Evolutionary conservation across 2,888 invertebrate species (phyloP), one percentile per base, ranked within the genome.

Genomic region (Caenorhabditis drosophilae): DNA sequence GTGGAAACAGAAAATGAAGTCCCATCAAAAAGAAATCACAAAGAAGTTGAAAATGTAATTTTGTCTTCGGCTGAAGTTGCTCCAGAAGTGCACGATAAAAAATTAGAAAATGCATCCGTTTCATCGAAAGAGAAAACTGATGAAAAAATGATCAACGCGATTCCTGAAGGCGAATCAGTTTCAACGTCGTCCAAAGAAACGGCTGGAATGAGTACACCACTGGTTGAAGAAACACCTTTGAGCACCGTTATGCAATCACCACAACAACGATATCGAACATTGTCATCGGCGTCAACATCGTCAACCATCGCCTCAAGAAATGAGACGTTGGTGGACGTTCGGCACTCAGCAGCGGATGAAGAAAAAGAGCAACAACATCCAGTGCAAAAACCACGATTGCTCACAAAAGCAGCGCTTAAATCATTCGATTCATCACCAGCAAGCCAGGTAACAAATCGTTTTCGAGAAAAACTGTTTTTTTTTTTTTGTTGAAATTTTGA

Each of bases 341-440:
- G 12, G 31, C 6, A 31, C 7, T 9, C 6, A 12, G 31, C 6
- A 23, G 23, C 11, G 9, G 23, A 12, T 12, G 22, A 3, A 15
- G 16, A 4, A 27, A 23, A 18, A 46, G 31, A 11, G 11, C 18
- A 27, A 23, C 2, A 27, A 12, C 6, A 15, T 20, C 11, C 34
- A 23, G 11, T 2, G 12, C 31, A 51, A 31, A 51, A 35, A 44
- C 66, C 67, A 18, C 48, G 59, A 46, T 47, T 67, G 3, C 20
- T 60, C 0, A 67, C 67, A 27, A 67, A 67, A 45, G 67, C 67
- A 1, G 60, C 67, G 2, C 47, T 67, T 47, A 67, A 67, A 27
- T 40, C 53, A n/a, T 67, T 57, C 35, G 46, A 57, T n/a, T 22
- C 59, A 12, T 40, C 57, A 20, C 57, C 63, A 23, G 42, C 47